Percentiles rank a stretch among this genome's conserved stretches.
These are phyloP conservation scores for Chrysomela aeneicollis DNA, from an alignment of 2,888 invertebrate species.

Conservation along the genomic window DNA sequence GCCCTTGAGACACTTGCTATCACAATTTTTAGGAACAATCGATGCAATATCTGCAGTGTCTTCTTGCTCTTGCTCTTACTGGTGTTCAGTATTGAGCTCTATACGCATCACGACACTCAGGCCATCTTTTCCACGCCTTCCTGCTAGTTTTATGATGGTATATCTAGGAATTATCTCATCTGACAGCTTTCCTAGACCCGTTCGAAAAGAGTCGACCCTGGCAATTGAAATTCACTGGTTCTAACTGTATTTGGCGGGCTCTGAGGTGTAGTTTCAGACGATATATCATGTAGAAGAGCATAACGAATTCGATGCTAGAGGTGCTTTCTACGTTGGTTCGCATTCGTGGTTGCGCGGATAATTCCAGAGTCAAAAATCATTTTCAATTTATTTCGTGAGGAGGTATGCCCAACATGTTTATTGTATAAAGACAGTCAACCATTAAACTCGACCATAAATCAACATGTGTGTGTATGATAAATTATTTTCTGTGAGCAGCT, in stretches of 20 bases:
- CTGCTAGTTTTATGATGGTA: too few relatives aligned
- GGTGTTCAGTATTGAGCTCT: too few relatives aligned
- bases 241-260: background rate
- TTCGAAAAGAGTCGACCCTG: too few relatives aligned
- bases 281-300: background rate
- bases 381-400: slow-evolving; percentile 12
- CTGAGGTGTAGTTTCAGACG: background rate
- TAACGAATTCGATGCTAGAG: background rate
- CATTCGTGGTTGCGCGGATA: background rate
- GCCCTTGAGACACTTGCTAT: too few relatives aligned
- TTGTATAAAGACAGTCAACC: slow-evolving; percentile 4
- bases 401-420: slow-evolving; percentile 8
- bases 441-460: slow-evolving; percentile 19
- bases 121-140: too few relatives aligned
- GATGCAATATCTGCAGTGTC: too few relatives aligned
- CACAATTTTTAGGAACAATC: too few relatives aligned
- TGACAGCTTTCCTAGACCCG: too few relatives aligned
- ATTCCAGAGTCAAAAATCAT: background rate
- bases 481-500: slow-evolving; percentile 20
- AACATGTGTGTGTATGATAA: slow-evolving; percentile 19
- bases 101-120: too few relatives aligned
- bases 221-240: too few relatives aligned
- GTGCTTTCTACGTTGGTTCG: background rate
- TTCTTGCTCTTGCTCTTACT: too few relatives aligned
- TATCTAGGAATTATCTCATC: too few relatives aligned